Conservation (phyloP, 2,888 invertebrate species). For the Metallyticus violacea region DNA sequence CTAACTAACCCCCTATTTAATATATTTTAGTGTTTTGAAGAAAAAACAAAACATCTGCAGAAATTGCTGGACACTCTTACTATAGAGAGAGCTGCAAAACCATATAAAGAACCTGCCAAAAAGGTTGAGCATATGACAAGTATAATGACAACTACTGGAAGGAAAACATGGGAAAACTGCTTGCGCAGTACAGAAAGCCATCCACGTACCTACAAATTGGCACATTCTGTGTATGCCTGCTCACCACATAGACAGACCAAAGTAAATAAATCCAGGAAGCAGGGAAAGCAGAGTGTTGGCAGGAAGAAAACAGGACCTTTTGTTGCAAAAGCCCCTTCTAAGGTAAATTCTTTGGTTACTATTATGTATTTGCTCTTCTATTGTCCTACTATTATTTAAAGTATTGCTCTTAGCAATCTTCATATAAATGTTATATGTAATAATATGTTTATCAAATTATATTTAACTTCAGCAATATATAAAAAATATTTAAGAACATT, state of each 20-base stretch:
- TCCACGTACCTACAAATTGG: neutral
- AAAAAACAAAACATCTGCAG: neutral
- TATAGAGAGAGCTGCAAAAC: neutral
- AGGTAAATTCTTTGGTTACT: neutral
- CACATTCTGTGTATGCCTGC: neutral
- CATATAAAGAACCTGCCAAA: neutral
- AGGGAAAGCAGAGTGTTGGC: neutral
- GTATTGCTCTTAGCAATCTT: too few relatives aligned
- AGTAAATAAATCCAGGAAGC: neutral
- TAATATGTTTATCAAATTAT: too few relatives aligned
- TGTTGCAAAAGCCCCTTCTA: neutral
- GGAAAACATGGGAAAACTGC: neutral
- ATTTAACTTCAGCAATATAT: too few relatives aligned
- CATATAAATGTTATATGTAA: too few relatives aligned
- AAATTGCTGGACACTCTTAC: neutral
- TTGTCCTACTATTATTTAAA: too few relatives aligned
- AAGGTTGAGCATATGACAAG: neutral
- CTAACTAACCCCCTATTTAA: neutral
- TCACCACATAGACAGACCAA: neutral
- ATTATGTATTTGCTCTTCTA: neutral
- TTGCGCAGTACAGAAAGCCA: neutral
- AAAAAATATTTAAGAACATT: too few relatives aligned
- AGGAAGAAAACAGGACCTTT: neutral
- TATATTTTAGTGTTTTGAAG: neutral
- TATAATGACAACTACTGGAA: neutral